Base-by-base conservation (phyloP, 2,888 invertebrate genomes). In the Cosmia pyralina region DNA sequence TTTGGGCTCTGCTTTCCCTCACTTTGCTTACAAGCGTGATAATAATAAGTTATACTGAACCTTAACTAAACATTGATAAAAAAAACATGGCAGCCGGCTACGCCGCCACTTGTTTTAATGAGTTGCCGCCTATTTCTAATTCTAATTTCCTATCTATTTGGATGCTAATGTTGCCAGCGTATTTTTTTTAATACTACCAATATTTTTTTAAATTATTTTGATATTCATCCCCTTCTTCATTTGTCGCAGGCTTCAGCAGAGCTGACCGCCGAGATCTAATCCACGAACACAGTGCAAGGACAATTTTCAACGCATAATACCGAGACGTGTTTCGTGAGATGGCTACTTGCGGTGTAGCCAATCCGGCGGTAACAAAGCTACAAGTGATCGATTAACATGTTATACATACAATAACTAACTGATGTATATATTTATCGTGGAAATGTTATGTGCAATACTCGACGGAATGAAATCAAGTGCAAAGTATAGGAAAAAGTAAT, bases 391-490 rank as follows among this genome's bases (percentile, higher is more conserved):
- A 57, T 22, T 53, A 22, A 70, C 68, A 69, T 65, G 75, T 75
- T 81, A 88, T 85, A 85, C 81, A 86, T 87, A 89, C 86, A 83
- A 87, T 88, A 88, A 88, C 85, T 88, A 86, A 89, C 89, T 88
- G 85, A 88, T 93, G 92, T 93, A 92, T 87, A 92, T 92, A 93
- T 88, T 80, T 89, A 90, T 86, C 89, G 89, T 90, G 92, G 88
- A 89, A 88, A 91, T 89, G 89, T 90, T 89, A 89, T 87, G 94
- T 93, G 93, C 94, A 93, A 93, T 93, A 93, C 89, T 89, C 89
- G 88, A 88, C 85, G 88, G 89, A 86, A 89, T 86, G 82, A 83
- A 88, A 89, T 80, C 87, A 90, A 90, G 90, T 91, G 91, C 88
- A 90, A 90, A 90, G 75, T 89, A 87, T 86, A 79, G 83, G 83